Percentiles rank a stretch among this genome's conserved stretches.
These are phyloP conservation scores for Pipistrellus nathusii DNA, from an alignment of 2,797 vertebrate genomes.

Conservation along the genomic window DNA sequence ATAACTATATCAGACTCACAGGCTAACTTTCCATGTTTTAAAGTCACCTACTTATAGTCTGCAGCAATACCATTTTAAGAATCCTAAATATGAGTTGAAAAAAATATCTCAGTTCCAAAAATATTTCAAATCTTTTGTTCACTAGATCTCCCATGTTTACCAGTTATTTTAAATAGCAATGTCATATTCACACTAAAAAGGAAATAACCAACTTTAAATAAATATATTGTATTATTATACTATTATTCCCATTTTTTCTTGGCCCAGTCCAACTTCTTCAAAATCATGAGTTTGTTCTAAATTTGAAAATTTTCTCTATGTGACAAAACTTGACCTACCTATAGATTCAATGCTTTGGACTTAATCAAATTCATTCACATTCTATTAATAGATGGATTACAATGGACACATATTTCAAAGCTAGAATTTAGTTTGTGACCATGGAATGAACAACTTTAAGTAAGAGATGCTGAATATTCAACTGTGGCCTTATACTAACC, in stretches of 20 bases:
- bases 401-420: neutral
- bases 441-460: neutral
- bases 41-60: neutral
- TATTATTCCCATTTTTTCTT: neutral
- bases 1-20: neutral
- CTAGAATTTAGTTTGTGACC: neutral
- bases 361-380: neutral
- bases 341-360: neutral
- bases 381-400: neutral
- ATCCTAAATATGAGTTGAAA: neutral
- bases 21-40: neutral
- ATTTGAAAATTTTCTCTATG: neutral
- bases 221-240: neutral
- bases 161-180: neutral
- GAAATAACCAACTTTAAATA: neutral
- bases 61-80: neutral
- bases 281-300: neutral
- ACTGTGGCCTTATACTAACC: neutral
- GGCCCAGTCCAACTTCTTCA: neutral
- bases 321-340: neutral
- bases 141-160: neutral
- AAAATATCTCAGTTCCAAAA: neutral
- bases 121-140: slow-evolving; percentile 21
- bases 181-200: neutral
- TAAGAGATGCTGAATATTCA: neutral